Conservation (phyloP, 2,797 vertebrate species). For the Epinephelus awoara region DNA sequence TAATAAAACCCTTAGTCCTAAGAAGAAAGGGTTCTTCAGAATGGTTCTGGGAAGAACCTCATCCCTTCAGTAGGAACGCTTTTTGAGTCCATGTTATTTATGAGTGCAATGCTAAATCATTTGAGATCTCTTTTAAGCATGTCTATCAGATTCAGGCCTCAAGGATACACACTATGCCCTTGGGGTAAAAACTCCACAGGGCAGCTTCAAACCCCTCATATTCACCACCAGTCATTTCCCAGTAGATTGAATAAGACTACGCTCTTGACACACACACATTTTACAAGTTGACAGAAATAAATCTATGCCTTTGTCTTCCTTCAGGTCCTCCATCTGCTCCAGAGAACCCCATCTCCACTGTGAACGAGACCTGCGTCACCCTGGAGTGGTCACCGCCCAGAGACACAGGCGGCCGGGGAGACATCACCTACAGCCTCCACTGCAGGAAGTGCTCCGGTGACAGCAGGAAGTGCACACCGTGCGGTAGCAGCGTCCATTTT, state of each 20-base stretch:
- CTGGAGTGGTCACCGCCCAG: conserved; percentile 88
- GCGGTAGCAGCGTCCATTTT: conserved; percentile 87
- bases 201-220: neutral
- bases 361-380: conserved; percentile 88
- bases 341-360: conserved; percentile 87
- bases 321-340: conserved; percentile 88
- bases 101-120: neutral
- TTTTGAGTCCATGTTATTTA: too few species aligned
- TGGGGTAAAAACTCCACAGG: too few species aligned
- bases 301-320: neutral
- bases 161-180: too few species aligned
- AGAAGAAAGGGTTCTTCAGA: too few species aligned
- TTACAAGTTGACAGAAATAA: conserved; percentile 4
- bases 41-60: too few species aligned
- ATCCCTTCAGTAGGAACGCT: too few species aligned
- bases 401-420: conserved; percentile 85
- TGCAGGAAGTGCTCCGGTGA: conserved; percentile 86
- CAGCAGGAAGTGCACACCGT: conserved; percentile 82
- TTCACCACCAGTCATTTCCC: neutral
- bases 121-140: neutral
- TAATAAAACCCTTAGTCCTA: too few species aligned
- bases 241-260: neutral
- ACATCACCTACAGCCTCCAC: conserved; percentile 86
- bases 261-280: too few species aligned
- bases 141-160: too few species aligned